Evolutionary conservation across 1,140 invertebrate genomes (phyloP).

Genomic region (Maniola jurtina): DNA sequence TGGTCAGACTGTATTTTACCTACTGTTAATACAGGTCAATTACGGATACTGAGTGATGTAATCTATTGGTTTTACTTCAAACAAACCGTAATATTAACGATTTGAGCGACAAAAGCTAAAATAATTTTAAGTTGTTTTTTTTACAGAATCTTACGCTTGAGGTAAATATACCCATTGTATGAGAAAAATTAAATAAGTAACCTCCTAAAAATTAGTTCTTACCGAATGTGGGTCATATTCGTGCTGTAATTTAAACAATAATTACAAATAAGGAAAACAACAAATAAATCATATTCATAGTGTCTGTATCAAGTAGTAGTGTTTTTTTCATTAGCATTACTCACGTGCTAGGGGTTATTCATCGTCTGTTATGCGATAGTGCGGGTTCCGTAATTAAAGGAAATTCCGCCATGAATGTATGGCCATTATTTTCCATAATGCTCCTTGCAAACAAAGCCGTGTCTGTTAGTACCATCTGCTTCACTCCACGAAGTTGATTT

Average conservation of each 20-base stretch:
- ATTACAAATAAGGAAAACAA: conserved; percentile 2
- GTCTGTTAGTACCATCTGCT: not conserved
- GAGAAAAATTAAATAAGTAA: too few species aligned
- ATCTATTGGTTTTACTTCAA: not conserved
- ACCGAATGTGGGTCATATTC: not conserved
- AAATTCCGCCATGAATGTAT: conserved; percentile 29
- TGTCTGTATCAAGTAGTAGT: not conserved
- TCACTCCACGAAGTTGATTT: too few species aligned
- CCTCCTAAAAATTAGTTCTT: too few species aligned
- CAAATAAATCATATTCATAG: not conserved
- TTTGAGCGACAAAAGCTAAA: too few species aligned
- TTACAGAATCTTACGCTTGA: too few species aligned
- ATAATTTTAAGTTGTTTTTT: too few species aligned
- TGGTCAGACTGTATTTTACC: not conserved
- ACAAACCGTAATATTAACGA: not conserved
- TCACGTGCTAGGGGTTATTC: conserved; percentile 23
- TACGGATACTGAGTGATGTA: not conserved
- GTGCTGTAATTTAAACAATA: not conserved
- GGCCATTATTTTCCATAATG: conserved; percentile 23
- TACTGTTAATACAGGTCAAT: not conserved
- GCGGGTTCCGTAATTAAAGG: conserved; percentile 30
- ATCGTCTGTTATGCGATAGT: conserved; percentile 23
- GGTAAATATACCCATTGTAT: too few species aligned
- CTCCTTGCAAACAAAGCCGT: conserved; percentile 10
- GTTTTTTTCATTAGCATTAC: conserved; percentile 22